Evolutionary conservation across 2,797 vertebrate genomes (phyloP).

Genomic region (Odontamblyopus rebecca): DNA sequence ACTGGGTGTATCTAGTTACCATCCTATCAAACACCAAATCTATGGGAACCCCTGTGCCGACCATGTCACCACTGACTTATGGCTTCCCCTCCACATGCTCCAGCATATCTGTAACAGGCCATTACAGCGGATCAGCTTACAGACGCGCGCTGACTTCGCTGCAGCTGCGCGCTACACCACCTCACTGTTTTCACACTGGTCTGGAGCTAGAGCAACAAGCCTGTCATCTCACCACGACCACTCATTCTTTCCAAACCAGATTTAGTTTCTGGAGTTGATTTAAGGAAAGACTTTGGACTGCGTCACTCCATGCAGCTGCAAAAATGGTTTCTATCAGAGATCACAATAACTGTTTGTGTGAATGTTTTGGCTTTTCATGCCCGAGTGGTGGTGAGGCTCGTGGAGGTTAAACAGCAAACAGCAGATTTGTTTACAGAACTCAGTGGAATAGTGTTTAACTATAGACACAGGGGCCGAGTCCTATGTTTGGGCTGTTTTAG

Average conservation of each 20-base stretch:
- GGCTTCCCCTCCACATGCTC: conserved; percentile 70
- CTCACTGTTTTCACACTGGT: conserved; percentile 60
- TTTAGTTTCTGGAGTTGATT: conserved; percentile 37
- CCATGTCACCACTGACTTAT: conserved; percentile 73
- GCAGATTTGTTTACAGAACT: conserved; percentile 39
- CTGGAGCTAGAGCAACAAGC: conserved; percentile 64
- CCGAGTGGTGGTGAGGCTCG: conserved; percentile 22
- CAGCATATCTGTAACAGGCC: conserved; percentile 67
- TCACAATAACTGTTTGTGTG: conserved; percentile 11
- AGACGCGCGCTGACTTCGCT: conserved; percentile 58
- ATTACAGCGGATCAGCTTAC: conserved; percentile 74
- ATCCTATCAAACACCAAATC: conserved; percentile 42
- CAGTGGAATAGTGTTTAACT: conserved; percentile 24
- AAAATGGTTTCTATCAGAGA: conserved; percentile 1
- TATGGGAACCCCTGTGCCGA: conserved; percentile 64
- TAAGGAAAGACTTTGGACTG: conserved; percentile 22
- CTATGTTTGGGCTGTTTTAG: conserved; percentile 63
- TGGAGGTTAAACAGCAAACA: conserved; percentile 52
- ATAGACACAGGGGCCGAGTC: conserved; percentile 46
- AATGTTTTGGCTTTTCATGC: conserved; percentile 33
- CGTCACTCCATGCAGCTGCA: conserved; percentile 9
- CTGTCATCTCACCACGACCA: conserved; percentile 51
- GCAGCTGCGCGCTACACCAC: conserved; percentile 66
- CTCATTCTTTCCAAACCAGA: conserved; percentile 46
- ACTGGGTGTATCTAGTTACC: background rate